phyloP scores from a whole-genome alignment of 2,888 invertebrate species.

The Agonum fuliginosum region DNA sequence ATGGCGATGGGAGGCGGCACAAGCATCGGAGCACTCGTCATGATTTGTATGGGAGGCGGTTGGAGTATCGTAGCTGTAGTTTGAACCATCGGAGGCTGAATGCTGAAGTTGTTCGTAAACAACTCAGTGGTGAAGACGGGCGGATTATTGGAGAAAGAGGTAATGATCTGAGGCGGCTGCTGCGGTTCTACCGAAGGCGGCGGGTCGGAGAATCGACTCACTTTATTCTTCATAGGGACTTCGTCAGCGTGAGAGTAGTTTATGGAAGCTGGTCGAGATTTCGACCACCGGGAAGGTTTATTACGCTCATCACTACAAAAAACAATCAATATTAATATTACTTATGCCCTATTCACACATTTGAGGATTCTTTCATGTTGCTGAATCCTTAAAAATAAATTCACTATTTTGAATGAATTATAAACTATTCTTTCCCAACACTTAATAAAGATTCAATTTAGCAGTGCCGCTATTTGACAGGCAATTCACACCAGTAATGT shows the following conservation, averaged over 20 bases:
- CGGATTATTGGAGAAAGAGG: slow-evolving; percentile 63
- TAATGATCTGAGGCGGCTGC: slow-evolving; percentile 69
- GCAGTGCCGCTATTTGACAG: too few species aligned
- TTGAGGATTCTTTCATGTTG: too few species aligned
- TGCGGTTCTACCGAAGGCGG: slow-evolving; percentile 65
- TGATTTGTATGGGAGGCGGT: slow-evolving; percentile 57
- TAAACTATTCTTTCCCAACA: too few species aligned
- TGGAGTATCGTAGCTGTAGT: slow-evolving; percentile 62
- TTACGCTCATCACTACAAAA: slow-evolving; percentile 68
- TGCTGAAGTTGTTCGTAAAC: slow-evolving; percentile 53
- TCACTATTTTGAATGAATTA: too few species aligned
- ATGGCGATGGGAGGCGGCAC: slow-evolving; percentile 66
- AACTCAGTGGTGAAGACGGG: not conserved
- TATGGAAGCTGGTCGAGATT: slow-evolving; percentile 64
- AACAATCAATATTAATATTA: slow-evolving; percentile 19
- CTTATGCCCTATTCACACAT: not conserved
- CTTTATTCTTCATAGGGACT: slow-evolving; percentile 65
- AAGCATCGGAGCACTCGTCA: slow-evolving; percentile 62
- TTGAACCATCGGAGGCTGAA: slow-evolving; percentile 58
- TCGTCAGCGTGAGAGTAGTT: slow-evolving; percentile 66
- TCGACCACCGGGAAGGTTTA: slow-evolving; percentile 67
- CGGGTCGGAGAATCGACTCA: slow-evolving; percentile 70
- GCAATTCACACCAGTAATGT: too few species aligned
- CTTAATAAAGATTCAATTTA: too few species aligned
- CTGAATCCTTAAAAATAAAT: too few species aligned